phyloP scores from a whole-genome alignment of 1,140 invertebrate genomes.

The Sminthurinus signatus region DNA sequence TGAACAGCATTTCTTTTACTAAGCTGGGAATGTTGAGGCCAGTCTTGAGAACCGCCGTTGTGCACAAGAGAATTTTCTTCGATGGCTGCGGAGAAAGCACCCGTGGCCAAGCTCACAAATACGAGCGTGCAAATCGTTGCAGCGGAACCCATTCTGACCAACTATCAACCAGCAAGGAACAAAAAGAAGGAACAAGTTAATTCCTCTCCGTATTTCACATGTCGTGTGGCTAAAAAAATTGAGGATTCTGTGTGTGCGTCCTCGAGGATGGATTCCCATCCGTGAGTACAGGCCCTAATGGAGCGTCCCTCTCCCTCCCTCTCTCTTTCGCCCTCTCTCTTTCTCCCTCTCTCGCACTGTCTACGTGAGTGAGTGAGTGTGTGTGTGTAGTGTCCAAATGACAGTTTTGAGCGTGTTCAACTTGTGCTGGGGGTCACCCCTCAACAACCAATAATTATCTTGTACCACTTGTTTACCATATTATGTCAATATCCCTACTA shows the following conservation, averaged over 20 bases:
- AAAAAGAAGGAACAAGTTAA: background rate
- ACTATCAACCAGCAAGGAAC: background rate
- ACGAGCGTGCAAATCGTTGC: background rate
- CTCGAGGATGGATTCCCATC: no score
- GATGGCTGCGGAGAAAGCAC: background rate
- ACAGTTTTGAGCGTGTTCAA: background rate
- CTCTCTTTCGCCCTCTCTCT: background rate
- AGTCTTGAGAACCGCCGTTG: background rate
- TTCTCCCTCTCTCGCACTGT: background rate
- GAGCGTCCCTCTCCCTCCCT: background rate
- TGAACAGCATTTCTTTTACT: conserved; percentile 12
- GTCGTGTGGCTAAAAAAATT: background rate
- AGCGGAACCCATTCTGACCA: background rate
- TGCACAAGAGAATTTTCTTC: background rate
- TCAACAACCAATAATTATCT: background rate
- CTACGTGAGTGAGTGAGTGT: background rate
- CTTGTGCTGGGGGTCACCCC: background rate
- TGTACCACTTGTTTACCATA: no score
- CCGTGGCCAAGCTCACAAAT: background rate
- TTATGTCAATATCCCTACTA: no score
- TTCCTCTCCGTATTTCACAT: background rate
- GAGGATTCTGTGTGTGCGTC: no score
- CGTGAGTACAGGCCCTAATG: no score
- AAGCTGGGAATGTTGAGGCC: background rate
- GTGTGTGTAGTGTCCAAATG: background rate